Percentiles rank a stretch among this genome's conserved stretches.
These are phyloP conservation scores for Steinernema khuongi DNA, from an alignment of 1,140 invertebrate species.

Conservation along the genomic window DNA sequence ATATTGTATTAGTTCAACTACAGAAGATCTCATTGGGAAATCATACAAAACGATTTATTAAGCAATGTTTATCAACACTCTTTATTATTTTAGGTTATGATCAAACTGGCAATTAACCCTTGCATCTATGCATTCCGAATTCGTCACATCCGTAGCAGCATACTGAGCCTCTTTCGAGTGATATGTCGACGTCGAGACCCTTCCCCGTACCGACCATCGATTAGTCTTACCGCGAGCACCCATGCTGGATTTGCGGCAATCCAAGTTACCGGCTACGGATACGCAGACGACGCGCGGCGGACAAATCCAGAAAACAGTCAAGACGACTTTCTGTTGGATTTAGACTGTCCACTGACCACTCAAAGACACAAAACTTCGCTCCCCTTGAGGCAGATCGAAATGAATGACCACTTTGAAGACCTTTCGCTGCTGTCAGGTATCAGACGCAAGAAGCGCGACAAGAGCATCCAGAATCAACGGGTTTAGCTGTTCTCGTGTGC, in stretches of 20 bases:
- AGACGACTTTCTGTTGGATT: neutral
- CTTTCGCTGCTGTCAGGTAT: neutral
- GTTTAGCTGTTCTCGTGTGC: neutral
- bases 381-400: neutral
- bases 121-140: constrained; percentile 50
- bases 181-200: neutral
- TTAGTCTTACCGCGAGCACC: neutral
- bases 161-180: constrained; percentile 22
- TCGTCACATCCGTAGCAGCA: constrained; percentile 42
- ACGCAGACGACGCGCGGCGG: neutral
- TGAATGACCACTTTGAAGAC: neutral
- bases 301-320: neutral
- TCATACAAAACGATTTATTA: neutral
- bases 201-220: neutral
- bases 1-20: neutral
- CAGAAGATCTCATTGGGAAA: neutral
- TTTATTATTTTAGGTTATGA: constrained; percentile 38
- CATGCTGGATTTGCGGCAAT: neutral
- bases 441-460: neutral
- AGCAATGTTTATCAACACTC: neutral
- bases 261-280: neutral
- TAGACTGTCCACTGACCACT: neutral
- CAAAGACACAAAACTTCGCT: neutral
- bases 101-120: constrained; percentile 47
- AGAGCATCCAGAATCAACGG: neutral